A percentile compares a stretch with the other conserved stretches of the same genome.
phyloP scores from a whole-genome alignment of 2,113 vertebrate genomes.

The Callionymus lyra region DNA sequence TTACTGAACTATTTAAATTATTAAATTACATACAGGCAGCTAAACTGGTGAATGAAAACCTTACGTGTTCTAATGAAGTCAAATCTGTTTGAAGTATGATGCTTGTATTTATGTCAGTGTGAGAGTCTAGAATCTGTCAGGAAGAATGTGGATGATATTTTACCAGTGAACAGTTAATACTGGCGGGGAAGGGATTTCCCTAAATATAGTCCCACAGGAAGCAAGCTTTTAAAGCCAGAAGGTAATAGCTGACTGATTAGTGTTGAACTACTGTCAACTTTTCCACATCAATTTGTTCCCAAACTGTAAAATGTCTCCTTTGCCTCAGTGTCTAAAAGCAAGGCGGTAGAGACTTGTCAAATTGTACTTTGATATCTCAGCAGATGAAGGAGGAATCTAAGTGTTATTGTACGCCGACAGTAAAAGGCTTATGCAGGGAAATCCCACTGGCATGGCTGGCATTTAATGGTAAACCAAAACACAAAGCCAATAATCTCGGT shows the following conservation, averaged over 20 bases:
- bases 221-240: slow-evolving; percentile 12
- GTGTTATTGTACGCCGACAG: slow-evolving; percentile 67
- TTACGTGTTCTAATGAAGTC: too few relatives aligned
- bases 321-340: slow-evolving; percentile 2
- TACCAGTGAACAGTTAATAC: not conserved
- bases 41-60: too few relatives aligned
- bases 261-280: slow-evolving; percentile 10
- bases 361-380: slow-evolving; percentile 40
- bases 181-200: not conserved
- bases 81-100: too few relatives aligned
- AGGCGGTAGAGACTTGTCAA: slow-evolving; percentile 11
- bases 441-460: slow-evolving; percentile 55
- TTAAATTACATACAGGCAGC: too few relatives aligned
- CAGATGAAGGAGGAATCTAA: slow-evolving; percentile 51
- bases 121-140: too few relatives aligned
- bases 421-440: slow-evolving; percentile 48
- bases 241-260: slow-evolving; percentile 19
- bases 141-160: too few relatives aligned
- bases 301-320: slow-evolving; percentile 6
- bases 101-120: too few relatives aligned
- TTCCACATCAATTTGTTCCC: slow-evolving; percentile 9
- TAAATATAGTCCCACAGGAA: slow-evolving; percentile 12
- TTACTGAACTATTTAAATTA: too few relatives aligned
- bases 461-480: slow-evolving; percentile 67
- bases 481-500: slow-evolving; percentile 66